Percentiles rank a stretch among this genome's conserved stretches.
Evolutionary conservation across 1,140 invertebrate species (phyloP).

Genomic region (Aphidius gifuensis): DNA sequence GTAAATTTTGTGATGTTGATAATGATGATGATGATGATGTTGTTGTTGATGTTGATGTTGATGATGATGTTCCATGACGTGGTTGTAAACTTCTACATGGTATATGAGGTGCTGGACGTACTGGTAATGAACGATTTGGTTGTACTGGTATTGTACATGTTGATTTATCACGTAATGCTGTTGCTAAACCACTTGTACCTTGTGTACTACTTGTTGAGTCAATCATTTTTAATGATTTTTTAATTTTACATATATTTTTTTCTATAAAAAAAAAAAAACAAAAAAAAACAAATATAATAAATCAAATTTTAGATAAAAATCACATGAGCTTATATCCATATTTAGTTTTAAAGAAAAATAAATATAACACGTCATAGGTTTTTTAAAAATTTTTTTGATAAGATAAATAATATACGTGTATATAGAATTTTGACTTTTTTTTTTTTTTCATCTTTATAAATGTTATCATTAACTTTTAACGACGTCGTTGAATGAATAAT

Average conservation of each 20-base stretch:
- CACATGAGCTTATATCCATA: no score
- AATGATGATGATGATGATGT: neutral
- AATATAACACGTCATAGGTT: no score
- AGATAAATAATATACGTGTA: no score
- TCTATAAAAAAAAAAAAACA: no score
- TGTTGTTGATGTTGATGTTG: conserved; percentile 4
- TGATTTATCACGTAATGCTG: conserved; percentile 34
- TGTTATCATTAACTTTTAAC: no score
- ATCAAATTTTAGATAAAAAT: no score
- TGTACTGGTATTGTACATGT: conserved; percentile 38
- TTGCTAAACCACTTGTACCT: conserved; percentile 28
- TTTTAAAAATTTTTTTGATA: no score
- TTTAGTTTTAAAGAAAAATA: neutral
- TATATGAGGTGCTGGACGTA: conserved; percentile 36
- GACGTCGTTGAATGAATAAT: no score
- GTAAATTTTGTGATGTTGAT: neutral
- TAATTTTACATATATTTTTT: no score
- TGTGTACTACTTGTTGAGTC: conserved; percentile 13
- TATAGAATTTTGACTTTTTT: no score
- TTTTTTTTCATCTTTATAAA: no score
- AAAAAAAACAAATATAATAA: neutral
- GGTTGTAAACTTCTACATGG: conserved; percentile 14
- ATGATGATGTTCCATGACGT: neutral
- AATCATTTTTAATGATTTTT: conserved; percentile 14
- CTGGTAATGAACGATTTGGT: conserved; percentile 42